Evolutionary conservation across 2,113 vertebrate genomes (phyloP).

Genomic region (Chrysochloris asiatica): DNA sequence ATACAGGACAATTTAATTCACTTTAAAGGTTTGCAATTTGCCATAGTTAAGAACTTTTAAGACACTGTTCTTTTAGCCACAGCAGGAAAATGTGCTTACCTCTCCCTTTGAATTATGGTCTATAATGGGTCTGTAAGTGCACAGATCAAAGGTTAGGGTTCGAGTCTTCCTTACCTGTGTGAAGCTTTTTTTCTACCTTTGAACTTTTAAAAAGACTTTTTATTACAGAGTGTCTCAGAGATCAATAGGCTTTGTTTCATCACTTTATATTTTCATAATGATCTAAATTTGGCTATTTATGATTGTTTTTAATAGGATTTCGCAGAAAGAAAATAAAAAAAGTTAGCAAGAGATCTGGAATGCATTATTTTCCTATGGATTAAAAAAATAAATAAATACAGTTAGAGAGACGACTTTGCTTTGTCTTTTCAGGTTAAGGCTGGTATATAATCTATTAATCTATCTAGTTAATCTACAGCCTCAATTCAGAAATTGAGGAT

Average conservation of each 20-base stretch:
- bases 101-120: conserved; percentile 58
- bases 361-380: neutral
- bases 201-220: conserved; percentile 63
- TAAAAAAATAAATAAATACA: conserved; percentile 12
- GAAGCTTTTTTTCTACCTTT: conserved; percentile 63
- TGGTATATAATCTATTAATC: neutral
- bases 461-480: too few relatives aligned
- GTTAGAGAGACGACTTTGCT: neutral
- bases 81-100: conserved; percentile 37
- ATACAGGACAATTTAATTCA: conserved; percentile 17
- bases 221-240: conserved; percentile 27
- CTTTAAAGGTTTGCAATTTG: conserved; percentile 51
- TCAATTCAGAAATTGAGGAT: conserved; percentile 10
- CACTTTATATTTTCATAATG: conserved; percentile 24
- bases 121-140: neutral
- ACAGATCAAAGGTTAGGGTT: conserved; percentile 57
- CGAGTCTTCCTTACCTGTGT: conserved; percentile 42
- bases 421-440: neutral
- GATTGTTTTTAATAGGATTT: conserved; percentile 6
- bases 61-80: neutral
- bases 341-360: neutral
- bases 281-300: neutral
- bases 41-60: conserved; percentile 36
- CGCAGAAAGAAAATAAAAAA: conserved; percentile 3
- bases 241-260: conserved; percentile 36